phyloP scores from a whole-genome alignment of 2,113 vertebrate genomes.

The Marmota flaviventris region DNA sequence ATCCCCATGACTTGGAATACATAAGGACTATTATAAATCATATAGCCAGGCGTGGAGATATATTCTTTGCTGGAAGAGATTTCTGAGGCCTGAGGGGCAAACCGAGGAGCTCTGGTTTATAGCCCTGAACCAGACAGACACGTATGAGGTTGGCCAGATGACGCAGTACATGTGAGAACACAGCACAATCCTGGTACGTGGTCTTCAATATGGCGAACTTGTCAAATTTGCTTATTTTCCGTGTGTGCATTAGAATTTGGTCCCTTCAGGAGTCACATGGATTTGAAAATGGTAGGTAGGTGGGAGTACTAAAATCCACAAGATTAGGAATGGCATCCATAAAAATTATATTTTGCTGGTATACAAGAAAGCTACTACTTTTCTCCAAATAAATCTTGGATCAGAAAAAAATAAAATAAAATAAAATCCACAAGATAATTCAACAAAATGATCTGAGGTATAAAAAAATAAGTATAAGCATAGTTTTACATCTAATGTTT shows the following conservation, averaged over 20 bases:
- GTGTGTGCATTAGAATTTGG: neutral
- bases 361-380: too few relatives aligned
- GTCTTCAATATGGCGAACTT: neutral
- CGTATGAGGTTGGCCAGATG: neutral
- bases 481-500: neutral
- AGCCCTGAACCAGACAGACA: neutral
- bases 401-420: too few relatives aligned
- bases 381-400: too few relatives aligned
- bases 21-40: conserved; percentile 84
- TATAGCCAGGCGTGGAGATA: conserved; percentile 52
- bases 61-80: conserved; percentile 75
- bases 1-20: conserved; percentile 83
- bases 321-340: too few relatives aligned
- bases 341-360: too few relatives aligned
- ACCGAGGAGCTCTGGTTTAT: conserved; percentile 72
- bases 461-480: neutral
- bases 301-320: neutral
- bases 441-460: neutral
- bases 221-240: neutral
- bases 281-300: conserved; percentile 45
- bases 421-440: neutral
- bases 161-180: neutral
- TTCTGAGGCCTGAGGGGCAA: conserved; percentile 70
- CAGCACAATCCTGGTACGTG: neutral
- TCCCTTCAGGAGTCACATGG: neutral